Evolutionary conservation across 1,140 invertebrate genomes (phyloP), one percentile per base, ranked within the genome.

Genomic region (Cylas formicarius): DNA sequence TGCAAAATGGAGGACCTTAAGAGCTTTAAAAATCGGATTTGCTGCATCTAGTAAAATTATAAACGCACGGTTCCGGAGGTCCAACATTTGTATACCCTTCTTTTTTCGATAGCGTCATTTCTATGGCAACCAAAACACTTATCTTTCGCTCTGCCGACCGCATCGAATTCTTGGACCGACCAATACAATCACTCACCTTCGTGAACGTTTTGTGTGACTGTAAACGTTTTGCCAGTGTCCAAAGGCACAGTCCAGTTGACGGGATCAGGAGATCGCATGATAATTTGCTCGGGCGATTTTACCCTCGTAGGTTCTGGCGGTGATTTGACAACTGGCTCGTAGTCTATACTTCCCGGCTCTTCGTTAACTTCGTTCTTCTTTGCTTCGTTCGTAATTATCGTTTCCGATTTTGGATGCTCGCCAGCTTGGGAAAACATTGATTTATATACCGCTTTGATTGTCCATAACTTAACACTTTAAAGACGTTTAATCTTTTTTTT

Each of bases 231-330:
- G 46, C 87, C 87, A 44, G 87, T 92, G 66, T 93, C 89, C 51
- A 93, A 73, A 32, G 89, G 88, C 41, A 94, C 89, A 14, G 87
- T 92, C 90, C 90, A 94, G 66, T 91, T 91, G 57, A 92, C 89
- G 36, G 87, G 86, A 67, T 90, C 87, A 4, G 88, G 88, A 7
- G 86, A 90, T 34, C 86, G 78, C 78, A 92, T 86, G 56, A 90
- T 80, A 69, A 89, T 84, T 63, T 91, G 87, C 67, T 93, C 90
- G 4, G 90, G 90, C 2, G 88, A 91, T 70, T 92, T 92, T 38
- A 93, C 88, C 51, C 88, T 71, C 13, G 90, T 94, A 22, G 89
- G 88, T 57, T 92, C 88, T 14, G 88, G 86, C 3, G 87, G 88
- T 13, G 86, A 89, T 66, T 91, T 90, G 28, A 90, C 84, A 36